Conservation (phyloP, 1,140 invertebrate species). For the Dendrolimus punctatus region DNA sequence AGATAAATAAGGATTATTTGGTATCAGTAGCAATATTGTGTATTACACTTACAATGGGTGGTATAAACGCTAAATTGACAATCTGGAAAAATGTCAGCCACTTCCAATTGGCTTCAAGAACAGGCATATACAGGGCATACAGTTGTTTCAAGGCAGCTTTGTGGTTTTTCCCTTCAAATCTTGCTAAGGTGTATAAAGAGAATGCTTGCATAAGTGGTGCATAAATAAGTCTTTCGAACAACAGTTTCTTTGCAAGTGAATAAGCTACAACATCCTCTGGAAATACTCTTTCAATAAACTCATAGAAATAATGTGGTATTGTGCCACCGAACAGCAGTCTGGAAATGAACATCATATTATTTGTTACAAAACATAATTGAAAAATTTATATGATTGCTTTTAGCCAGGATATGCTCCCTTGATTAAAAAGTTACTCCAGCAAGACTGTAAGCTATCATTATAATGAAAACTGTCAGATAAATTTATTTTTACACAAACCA, state of each 20-base stretch:
- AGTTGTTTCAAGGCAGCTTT: conserved; percentile 73
- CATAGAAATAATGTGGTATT: conserved; percentile 82
- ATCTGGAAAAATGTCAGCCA: conserved; percentile 81
- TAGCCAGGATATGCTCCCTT: no score
- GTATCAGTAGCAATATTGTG: not conserved
- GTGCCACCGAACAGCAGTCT: conserved; percentile 81
- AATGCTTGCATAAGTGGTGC: conserved; percentile 80
- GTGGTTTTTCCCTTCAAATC: conserved; percentile 82
- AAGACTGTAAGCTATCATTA: no score
- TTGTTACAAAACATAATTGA: not conserved
- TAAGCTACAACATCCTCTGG: conserved; percentile 70
- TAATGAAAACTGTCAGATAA: no score
- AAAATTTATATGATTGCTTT: no score
- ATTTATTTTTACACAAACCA: no score
- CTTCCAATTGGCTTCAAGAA: conserved; percentile 80
- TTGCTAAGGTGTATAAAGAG: conserved; percentile 77
- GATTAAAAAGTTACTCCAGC: no score
- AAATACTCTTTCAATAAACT: conserved; percentile 73
- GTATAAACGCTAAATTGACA: conserved; percentile 79
- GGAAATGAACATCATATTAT: conserved; percentile 10
- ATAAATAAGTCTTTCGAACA: conserved; percentile 79
- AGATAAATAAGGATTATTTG: not conserved
- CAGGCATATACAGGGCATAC: conserved; percentile 73
- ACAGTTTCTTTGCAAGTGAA: conserved; percentile 70
- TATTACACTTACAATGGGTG: conserved; percentile 76